These are phyloP conservation scores for Eupleurogrammus muticus DNA, from an alignment of 2,797 vertebrate genomes.

Conservation along the genomic window DNA sequence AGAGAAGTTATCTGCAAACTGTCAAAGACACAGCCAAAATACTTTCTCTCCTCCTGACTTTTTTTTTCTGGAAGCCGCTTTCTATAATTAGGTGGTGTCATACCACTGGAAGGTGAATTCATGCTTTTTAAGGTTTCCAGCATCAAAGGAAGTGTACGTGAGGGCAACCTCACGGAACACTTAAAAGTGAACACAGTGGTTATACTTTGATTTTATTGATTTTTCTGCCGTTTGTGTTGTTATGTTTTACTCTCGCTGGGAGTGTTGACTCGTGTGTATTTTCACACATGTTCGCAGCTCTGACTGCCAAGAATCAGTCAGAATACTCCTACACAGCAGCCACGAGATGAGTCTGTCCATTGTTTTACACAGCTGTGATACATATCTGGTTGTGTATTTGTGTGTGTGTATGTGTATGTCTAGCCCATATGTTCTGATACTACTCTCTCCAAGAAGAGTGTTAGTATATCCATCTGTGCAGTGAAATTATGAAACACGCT, in stretches of 20 bases:
- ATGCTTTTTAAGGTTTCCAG: slow-evolving; percentile 53
- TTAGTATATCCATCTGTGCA: too few relatives aligned
- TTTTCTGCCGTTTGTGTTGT: slow-evolving; percentile 31
- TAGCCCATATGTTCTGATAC: slow-evolving; percentile 23
- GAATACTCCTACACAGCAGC: slow-evolving; percentile 56
- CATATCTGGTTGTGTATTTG: slow-evolving; percentile 21
- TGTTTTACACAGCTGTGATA: slow-evolving; percentile 47
- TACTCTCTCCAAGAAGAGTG: neutral
- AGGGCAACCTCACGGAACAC: slow-evolving; percentile 22
- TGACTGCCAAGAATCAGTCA: slow-evolving; percentile 57
- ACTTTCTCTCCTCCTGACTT: slow-evolving; percentile 41
- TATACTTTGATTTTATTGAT: slow-evolving; percentile 38
- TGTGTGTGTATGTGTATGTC: slow-evolving; percentile 15
- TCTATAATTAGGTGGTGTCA: slow-evolving; percentile 60
- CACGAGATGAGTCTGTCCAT: slow-evolving; percentile 39
- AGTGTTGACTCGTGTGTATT: slow-evolving; percentile 61
- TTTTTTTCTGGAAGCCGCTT: slow-evolving; percentile 56
- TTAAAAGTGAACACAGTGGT: slow-evolving; percentile 54
- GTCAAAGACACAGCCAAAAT: slow-evolving; percentile 61
- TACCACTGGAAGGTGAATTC: slow-evolving; percentile 53
- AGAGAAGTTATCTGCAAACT: slow-evolving; percentile 50
- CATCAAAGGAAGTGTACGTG: slow-evolving; percentile 58
- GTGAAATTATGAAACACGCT: too few relatives aligned
- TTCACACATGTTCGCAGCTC: slow-evolving; percentile 50
- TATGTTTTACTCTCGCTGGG: slow-evolving; percentile 28